A percentile compares a stretch with the other conserved stretches of the same genome.
phyloP scores from a whole-genome alignment of 2,113 vertebrate species.

The Abramis brama region DNA sequence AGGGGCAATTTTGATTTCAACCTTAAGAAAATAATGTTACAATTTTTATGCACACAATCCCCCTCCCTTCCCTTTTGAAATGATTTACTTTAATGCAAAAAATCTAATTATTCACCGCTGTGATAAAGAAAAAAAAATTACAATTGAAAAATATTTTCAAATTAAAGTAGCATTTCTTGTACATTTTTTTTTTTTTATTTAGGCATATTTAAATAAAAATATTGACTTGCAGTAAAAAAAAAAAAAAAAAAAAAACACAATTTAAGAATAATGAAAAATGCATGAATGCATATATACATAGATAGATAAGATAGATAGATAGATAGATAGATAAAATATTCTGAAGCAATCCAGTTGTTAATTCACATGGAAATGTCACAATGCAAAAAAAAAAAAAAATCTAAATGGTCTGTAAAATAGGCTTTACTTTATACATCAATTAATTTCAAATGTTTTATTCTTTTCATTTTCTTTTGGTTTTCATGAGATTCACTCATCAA shows the following conservation, averaged over 20 bases:
- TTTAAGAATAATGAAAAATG: background rate
- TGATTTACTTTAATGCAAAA: too few relatives aligned
- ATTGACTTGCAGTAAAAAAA: background rate
- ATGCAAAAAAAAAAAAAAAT: background rate
- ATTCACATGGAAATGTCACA: background rate
- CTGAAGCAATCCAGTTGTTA: background rate
- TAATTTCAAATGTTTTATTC: background rate
- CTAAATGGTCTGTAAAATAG: background rate
- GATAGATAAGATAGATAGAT: too few relatives aligned
- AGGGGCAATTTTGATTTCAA: too few relatives aligned
- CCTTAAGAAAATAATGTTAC: too few relatives aligned
- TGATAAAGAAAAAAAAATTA: too few relatives aligned
- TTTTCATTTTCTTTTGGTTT: background rate
- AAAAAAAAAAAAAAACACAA: background rate
- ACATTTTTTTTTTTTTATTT: background rate
- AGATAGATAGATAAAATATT: too few relatives aligned
- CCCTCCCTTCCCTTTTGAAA: too few relatives aligned
- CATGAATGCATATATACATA: too few relatives aligned
- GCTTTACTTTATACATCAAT: background rate
- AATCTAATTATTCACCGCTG: too few relatives aligned
- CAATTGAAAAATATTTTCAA: too few relatives aligned
- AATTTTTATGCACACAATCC: too few relatives aligned
- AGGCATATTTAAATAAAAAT: background rate
- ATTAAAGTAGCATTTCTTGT: background rate
- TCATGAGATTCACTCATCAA: background rate